A percentile compares a stretch with the other conserved stretches of the same genome.
phyloP scores from a whole-genome alignment of 2,888 invertebrate species.

The Thymelicus lineola region DNA sequence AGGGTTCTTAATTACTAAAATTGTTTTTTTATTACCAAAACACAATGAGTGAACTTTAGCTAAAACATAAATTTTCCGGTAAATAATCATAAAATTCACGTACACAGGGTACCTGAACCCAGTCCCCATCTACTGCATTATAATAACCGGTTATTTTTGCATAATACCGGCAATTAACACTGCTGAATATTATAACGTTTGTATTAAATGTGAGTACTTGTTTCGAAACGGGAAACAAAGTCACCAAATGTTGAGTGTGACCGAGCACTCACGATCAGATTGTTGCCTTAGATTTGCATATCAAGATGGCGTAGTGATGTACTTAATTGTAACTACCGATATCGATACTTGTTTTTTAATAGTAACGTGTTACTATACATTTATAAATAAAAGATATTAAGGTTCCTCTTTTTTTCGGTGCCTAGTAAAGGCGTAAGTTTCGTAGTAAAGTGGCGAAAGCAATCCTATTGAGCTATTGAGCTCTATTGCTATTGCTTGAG shows the following conservation, averaged over 20 bases:
- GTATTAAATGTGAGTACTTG: background rate
- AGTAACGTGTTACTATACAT: too few relatives aligned
- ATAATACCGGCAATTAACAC: constrained; percentile 32
- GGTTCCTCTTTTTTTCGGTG: too few relatives aligned
- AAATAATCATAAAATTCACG: background rate
- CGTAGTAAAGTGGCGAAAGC: too few relatives aligned
- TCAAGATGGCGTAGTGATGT: constrained; percentile 58
- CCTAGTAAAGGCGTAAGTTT: too few relatives aligned
- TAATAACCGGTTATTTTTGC: constrained; percentile 27
- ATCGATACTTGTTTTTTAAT: background rate
- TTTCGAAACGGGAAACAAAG: constrained; percentile 28
- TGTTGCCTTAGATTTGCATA: constrained; percentile 67
- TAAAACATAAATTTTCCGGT: constrained; percentile 7
- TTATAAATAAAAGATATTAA: too few relatives aligned
- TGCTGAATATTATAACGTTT: constrained; percentile 25
- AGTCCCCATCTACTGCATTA: constrained; percentile 12
- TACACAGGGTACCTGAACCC: constrained; percentile 1
- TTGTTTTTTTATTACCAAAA: background rate
- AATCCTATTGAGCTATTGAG: too few relatives aligned
- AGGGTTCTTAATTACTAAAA: background rate
- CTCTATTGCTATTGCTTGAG: too few relatives aligned
- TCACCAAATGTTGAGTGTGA: constrained; percentile 61
- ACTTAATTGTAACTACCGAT: constrained; percentile 41
- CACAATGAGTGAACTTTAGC: background rate
- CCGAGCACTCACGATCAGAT: constrained; percentile 65